phyloP scores from a whole-genome alignment of 2,797 vertebrate species.

The Eurystomus glaucurus region DNA sequence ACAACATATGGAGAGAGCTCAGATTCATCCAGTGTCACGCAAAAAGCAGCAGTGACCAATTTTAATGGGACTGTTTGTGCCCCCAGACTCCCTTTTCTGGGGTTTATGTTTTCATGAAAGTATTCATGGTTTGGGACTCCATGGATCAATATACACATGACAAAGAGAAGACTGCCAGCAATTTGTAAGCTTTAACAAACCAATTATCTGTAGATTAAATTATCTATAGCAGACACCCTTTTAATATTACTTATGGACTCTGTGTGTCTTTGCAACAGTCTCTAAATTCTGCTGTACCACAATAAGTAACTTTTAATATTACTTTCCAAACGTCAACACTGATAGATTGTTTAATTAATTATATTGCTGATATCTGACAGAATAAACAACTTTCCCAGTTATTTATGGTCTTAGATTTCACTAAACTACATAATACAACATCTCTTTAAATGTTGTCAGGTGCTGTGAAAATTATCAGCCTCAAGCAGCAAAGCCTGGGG shows the following conservation, averaged over 20 bases:
- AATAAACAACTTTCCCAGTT: conserved; percentile 61
- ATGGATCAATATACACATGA: neutral
- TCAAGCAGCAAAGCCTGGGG: conserved; percentile 8
- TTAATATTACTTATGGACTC: neutral
- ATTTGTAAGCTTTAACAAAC: neutral
- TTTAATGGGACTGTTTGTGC: neutral
- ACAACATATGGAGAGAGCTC: fast-evolving
- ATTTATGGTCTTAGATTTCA: conserved; percentile 69
- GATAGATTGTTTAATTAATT: conserved; percentile 58
- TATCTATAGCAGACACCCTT: neutral
- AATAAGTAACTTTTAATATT: conserved; percentile 6
- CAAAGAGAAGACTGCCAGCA: neutral
- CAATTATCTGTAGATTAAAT: neutral
- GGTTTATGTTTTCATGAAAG: neutral
- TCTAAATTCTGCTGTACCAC: neutral
- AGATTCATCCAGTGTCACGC: no score
- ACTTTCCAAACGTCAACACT: conserved; percentile 18
- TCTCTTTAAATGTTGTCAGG: conserved; percentile 66
- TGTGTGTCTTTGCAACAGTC: neutral
- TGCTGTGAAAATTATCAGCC: conserved; percentile 64
- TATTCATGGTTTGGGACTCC: neutral
- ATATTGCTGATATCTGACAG: conserved; percentile 63
- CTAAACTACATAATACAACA: conserved; percentile 51
- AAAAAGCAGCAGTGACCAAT: fast-evolving
- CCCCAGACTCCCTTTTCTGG: neutral